Evolutionary conservation across 2,888 invertebrate genomes (phyloP), one percentile per base, ranked within the genome.

Genomic region (Spodoptera littoralis): DNA sequence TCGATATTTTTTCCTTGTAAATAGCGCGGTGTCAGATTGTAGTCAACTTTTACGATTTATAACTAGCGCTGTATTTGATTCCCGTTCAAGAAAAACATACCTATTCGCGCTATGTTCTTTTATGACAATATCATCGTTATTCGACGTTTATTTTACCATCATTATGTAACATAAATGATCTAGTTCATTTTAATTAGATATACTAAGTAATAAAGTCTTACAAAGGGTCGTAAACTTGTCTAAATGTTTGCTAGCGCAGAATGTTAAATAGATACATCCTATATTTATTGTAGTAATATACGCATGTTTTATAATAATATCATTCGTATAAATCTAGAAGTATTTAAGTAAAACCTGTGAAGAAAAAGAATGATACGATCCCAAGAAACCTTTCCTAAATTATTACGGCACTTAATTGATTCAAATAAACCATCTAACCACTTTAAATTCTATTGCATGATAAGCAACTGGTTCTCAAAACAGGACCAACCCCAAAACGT

Each of bases 341-440:
- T 36, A 36, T 36, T 27, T 8, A 36, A 4, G 36, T 8, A 36
- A 36, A 36, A 36, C 36, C 0, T 36, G 36, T 5, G 8, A 36
- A 36, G 36, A 36, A 36, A 27, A 36, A 36, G 8, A 36, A 36
- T 1, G 5, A 4, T 2, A 36, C 36, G 36, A 9, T 36, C 36
- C 36, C 36, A 36, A n/a, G 8, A 64, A 51, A 41, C 27, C 46
- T 41, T 64, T 62, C 47, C 22, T 11, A 51, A 55, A 54, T 41
- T 9, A 51, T 22, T 13, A 0, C 9, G 3, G 30, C 36, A 36
- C 47, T 51, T 68, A 56, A 64, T 64, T 72, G 43, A 43, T 56
- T 45, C 36, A 44, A 71, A 71, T 71, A 55, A 71, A 56, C 36
- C 22, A 46, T 53, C 49, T 49, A 59, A 69, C 63, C 52, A 57